Conservation (phyloP, 2,888 invertebrate species). For the Yponomeuta evonymella region DNA sequence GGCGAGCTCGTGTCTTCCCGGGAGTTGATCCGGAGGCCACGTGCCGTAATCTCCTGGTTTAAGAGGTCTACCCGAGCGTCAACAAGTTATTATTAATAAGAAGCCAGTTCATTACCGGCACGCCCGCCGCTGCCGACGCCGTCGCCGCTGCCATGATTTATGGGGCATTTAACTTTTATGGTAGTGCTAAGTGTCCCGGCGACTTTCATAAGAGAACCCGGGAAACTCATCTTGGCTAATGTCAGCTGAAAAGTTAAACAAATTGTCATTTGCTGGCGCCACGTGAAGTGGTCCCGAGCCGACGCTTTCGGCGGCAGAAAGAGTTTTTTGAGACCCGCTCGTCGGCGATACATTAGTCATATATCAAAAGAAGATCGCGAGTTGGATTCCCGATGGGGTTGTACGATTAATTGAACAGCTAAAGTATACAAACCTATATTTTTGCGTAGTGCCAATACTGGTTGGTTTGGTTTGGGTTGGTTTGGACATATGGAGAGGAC, state of each 20-base stretch:
- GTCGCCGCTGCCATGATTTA: constrained; percentile 61
- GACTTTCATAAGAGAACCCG: constrained; percentile 51
- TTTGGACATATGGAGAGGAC: no score
- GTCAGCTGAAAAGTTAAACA: constrained; percentile 64
- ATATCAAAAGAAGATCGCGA: no score
- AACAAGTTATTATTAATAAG: constrained; percentile 54
- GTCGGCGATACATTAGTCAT: not conserved
- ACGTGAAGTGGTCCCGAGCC: not conserved
- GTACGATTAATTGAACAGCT: no score
- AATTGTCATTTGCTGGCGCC: constrained; percentile 37
- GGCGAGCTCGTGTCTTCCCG: constrained; percentile 12
- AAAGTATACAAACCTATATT: no score
- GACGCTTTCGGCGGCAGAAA: not conserved
- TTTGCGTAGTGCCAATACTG: no score
- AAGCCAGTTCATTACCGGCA: constrained; percentile 50
- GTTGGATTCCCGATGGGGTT: no score
- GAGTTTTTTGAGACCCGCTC: not conserved
- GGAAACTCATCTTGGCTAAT: constrained; percentile 60
- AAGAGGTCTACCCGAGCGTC: constrained; percentile 19
- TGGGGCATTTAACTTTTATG: constrained; percentile 69
- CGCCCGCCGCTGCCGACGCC: constrained; percentile 20
- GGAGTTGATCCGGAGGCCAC: not conserved
- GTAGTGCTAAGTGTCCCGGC: constrained; percentile 60
- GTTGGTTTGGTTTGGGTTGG: no score
- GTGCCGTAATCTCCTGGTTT: not conserved